Conservation (phyloP, 2,797 vertebrate genomes). For the Pogoniulus pusillus region DNA sequence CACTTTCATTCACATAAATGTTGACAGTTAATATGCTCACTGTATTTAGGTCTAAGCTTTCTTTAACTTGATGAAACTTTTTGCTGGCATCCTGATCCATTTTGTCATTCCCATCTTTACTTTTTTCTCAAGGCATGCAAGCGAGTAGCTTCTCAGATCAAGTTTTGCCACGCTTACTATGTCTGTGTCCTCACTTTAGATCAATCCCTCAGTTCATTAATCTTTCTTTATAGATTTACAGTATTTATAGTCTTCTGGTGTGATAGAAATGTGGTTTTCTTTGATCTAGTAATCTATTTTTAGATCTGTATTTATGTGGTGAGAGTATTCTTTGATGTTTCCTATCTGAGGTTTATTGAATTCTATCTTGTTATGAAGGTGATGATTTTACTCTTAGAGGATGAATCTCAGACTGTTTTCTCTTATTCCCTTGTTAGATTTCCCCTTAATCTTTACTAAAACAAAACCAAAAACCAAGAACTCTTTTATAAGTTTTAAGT, state of each 20-base stretch:
- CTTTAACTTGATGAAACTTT: not conserved
- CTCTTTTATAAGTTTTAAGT: not conserved
- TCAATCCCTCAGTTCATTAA: not conserved
- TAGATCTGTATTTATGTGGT: not conserved
- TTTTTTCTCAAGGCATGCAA: not conserved
- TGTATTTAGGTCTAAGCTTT: not conserved
- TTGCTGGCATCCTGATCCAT: not conserved
- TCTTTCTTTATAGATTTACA: not conserved
- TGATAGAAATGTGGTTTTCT: not conserved
- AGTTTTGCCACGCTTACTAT: not conserved
- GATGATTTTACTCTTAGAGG: not conserved
- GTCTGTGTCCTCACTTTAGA: not conserved
- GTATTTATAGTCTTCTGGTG: not conserved
- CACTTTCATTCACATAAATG: not conserved
- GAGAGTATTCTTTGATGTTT: slow-evolving; percentile 33
- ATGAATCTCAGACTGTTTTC: not conserved
- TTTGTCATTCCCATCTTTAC: not conserved
- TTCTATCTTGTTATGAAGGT: not conserved
- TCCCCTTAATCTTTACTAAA: not conserved
- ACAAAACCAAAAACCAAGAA: not conserved
- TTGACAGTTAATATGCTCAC: not conserved
- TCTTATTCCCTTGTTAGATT: not conserved
- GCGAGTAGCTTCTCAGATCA: fast-evolving
- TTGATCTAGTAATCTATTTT: slow-evolving; percentile 17
- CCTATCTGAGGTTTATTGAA: not conserved